A percentile compares a stretch with the other conserved stretches of the same genome.
phyloP scores from a whole-genome alignment of 2,113 vertebrate species.

The Leiothrix lutea region DNA sequence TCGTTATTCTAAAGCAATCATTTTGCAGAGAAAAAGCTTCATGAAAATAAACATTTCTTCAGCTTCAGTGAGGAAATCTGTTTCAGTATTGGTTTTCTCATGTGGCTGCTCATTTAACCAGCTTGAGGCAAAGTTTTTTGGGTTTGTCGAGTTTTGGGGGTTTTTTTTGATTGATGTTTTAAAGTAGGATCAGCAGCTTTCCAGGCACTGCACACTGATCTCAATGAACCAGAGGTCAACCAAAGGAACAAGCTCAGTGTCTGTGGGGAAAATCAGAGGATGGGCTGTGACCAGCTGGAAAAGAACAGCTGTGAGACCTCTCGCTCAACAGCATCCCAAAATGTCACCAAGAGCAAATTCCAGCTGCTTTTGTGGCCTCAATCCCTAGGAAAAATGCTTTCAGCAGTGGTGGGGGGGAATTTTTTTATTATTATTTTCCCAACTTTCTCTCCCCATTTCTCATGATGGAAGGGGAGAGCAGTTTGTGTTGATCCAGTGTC shows the following conservation, averaged over 20 bases:
- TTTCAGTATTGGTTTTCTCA: background rate
- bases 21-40: background rate
- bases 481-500: background rate
- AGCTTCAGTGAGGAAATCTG: background rate
- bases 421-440: background rate
- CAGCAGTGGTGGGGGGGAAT: background rate
- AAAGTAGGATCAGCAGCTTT: background rate
- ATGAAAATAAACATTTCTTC: background rate
- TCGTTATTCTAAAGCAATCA: background rate
- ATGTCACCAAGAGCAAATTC: accelerated
- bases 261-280: background rate
- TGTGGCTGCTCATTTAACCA: background rate
- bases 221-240: background rate
- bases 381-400: background rate
- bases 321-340: background rate
- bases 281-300: background rate
- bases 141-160: background rate
- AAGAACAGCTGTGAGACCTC: background rate
- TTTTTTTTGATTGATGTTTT: background rate
- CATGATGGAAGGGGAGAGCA: background rate
- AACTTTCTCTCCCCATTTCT: background rate
- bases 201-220: background rate
- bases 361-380: background rate
- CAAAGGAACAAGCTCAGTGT: background rate
- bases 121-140: background rate